Base-by-base conservation (phyloP, 1,140 invertebrate species). In the Zaprionus taronus region DNA sequence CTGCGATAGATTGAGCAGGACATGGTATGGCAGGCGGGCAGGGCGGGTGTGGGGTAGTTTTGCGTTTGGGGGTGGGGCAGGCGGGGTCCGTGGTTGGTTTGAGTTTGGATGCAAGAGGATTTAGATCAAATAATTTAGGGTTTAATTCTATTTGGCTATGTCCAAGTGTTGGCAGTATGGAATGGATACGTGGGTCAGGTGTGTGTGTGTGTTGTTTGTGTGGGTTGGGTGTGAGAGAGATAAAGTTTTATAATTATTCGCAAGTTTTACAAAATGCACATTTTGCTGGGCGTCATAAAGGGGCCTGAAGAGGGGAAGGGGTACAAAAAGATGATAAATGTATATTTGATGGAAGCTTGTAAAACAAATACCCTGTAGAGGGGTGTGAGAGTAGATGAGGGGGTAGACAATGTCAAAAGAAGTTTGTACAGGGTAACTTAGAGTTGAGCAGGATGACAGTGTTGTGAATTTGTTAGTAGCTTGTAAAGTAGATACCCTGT, bases 101-200 rank as follows among this genome's bases (percentile, higher is more conserved):
- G 24, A 20, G 5, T 28, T 60, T 63, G 61, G 63, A 60, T 65
- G 17, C 28, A 26, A 51, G 53, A 56, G 64, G 57, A 57, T 83
- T 83, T 79, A 89, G 69, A 76, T 89, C 81, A 89, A 90, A 84
- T 89, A 84, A 73, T 90, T 90, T 90, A 90, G 82, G 86, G 82
- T 91, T 90, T 90, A 90, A 90, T 90, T 90, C 85, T 80, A 91
- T 90, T 90, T 80, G 85, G 85, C 85, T 90, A 60, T 83, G 69
- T 72, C 77, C 78, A 80, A 86, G 75, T 80, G 70, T 72, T 77
- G 53, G 79, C 75, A 55, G 38, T 28, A 83, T 76, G 79, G 68
- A 72, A 60, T 47, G 41, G 41, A 44, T 44, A 44, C 41, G 76
- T 81, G 80, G 61, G 24, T 62, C 55, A 53, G 56, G 70, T 67